Percentiles rank a stretch among this genome's conserved stretches.
These are phyloP conservation scores for Labeo catla DNA, from an alignment of 2,113 vertebrate genomes.

Conservation along the genomic window DNA sequence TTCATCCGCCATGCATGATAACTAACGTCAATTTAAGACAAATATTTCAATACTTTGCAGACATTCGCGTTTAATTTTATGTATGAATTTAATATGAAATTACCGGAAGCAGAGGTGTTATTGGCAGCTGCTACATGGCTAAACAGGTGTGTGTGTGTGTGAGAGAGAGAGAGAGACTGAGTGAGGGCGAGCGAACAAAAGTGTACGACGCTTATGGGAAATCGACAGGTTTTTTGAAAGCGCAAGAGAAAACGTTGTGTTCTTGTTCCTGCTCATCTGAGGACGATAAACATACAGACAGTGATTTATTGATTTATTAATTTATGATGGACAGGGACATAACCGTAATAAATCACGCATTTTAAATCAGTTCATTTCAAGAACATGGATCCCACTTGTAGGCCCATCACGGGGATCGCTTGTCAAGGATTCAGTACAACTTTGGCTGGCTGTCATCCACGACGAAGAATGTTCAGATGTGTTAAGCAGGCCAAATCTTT, in stretches of 20 bases:
- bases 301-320: neutral
- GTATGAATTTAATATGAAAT: no score
- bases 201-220: neutral
- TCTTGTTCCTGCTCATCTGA: neutral
- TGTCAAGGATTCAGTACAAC: slow-evolving; percentile 1
- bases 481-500: slow-evolving; percentile 71
- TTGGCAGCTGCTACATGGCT: slow-evolving; percentile 12
- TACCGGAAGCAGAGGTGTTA: slow-evolving; percentile 67
- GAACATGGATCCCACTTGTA: neutral
- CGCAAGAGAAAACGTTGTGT: neutral
- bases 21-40: neutral
- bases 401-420: neutral
- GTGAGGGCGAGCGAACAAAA: no score
- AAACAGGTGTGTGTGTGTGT: slow-evolving; percentile 18
- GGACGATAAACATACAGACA: neutral
- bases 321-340: slow-evolving; percentile 2
- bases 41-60: neutral
- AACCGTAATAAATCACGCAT: slow-evolving; percentile 7
- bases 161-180: no score
- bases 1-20: neutral
- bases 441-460: slow-evolving; percentile 62
- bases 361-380: neutral
- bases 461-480: slow-evolving; percentile 79
- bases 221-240: neutral
- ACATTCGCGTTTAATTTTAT: neutral